Base-by-base conservation (phyloP, 2,797 vertebrate genomes). In the Alosa sapidissima region DNA sequence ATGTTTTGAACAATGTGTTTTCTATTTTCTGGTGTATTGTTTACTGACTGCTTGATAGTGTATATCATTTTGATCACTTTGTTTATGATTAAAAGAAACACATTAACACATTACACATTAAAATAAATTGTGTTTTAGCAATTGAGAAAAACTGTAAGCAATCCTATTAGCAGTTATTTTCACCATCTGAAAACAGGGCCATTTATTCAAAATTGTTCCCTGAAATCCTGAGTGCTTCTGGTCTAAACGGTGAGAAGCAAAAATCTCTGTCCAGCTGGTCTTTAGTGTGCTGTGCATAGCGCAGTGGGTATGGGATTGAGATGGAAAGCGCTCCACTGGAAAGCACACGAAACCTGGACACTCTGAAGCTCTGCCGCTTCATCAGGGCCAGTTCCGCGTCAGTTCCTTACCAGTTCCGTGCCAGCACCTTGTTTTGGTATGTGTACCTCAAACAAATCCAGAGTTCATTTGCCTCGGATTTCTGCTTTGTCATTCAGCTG, bases 401-500 rank as follows among this genome's bases (percentile, higher is more conserved):
- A 65, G 24, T 1, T 24, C 60, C 2, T n/a, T 8, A 21, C n/a
- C 72, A 78, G 72, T 6, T 21, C 21, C n/a, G 72, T 8, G 41
- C 72, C 72, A 47, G 72, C 36, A 78, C 36, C 72, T 78, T 47
- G 36, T 78, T 78, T 78, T 78, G 36, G 16, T 52, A 5, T 28
- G 28, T 28, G 28, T 28, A 28, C 28, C 28, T 28, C 28, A 14
- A 68, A 13, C 11, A 1, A 41, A 28, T 14, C 16, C 55, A 47
- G 21, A 28, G 82, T 68, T 65, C 55, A 48, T 24, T 24, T 49
- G 10, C 65, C 41, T 36, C 52, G 62, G 7, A 82, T 33, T 78
- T 41, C n/a, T 82, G n/a, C 24, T 82, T 33, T 72, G 48, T 45
- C 60, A 81, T 83, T 84, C 45, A 19, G 33, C 47, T 62, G 36